Evolutionary conservation across 1,140 invertebrate genomes (phyloP).

Genomic region (Gerris buenoi): DNA sequence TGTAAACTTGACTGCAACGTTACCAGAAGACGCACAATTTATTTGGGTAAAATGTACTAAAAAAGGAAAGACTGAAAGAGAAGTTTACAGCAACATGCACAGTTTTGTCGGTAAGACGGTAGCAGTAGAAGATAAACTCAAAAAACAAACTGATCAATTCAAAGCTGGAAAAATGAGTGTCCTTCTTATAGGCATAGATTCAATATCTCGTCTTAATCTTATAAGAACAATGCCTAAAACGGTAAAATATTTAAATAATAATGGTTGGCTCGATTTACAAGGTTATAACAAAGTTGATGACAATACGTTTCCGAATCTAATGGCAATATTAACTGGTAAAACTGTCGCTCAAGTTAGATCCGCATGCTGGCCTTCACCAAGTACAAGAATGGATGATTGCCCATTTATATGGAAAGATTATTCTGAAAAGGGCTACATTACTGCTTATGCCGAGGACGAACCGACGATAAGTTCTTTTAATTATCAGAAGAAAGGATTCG

Average conservation of each 20-base stretch:
- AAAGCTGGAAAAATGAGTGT: slow-evolving; percentile 21
- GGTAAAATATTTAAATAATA: slow-evolving; percentile 41
- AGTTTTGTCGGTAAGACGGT: slow-evolving; percentile 16
- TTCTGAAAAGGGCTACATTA: slow-evolving; percentile 51
- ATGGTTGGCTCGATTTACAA: slow-evolving; percentile 37
- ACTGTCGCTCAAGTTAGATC: slow-evolving; percentile 32
- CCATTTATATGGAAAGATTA: slow-evolving; percentile 67
- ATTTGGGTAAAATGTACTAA: slow-evolving; percentile 32
- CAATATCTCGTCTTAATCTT: slow-evolving; percentile 60
- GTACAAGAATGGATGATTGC: slow-evolving; percentile 41
- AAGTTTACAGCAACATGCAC: slow-evolving; percentile 33
- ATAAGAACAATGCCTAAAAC: slow-evolving; percentile 62
- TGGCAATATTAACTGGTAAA: slow-evolving; percentile 55
- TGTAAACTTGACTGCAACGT: slow-evolving; percentile 28
- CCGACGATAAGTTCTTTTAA: slow-evolving; percentile 63
- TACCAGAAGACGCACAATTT: slow-evolving; percentile 30
- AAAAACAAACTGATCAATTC: slow-evolving; percentile 13
- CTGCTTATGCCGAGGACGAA: slow-evolving; percentile 63
- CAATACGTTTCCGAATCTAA: slow-evolving; percentile 69
- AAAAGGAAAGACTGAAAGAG: slow-evolving; percentile 25
- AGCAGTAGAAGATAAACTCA: slow-evolving; percentile 15
- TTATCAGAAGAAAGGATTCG: slow-evolving; percentile 62
- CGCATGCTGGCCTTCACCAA: slow-evolving; percentile 34
- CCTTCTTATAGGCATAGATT: slow-evolving; percentile 70
- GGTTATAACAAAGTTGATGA: slow-evolving; percentile 56